Evolutionary conservation across 2,797 vertebrate genomes (phyloP).

Genomic region (Aphelocoma californica): DNA sequence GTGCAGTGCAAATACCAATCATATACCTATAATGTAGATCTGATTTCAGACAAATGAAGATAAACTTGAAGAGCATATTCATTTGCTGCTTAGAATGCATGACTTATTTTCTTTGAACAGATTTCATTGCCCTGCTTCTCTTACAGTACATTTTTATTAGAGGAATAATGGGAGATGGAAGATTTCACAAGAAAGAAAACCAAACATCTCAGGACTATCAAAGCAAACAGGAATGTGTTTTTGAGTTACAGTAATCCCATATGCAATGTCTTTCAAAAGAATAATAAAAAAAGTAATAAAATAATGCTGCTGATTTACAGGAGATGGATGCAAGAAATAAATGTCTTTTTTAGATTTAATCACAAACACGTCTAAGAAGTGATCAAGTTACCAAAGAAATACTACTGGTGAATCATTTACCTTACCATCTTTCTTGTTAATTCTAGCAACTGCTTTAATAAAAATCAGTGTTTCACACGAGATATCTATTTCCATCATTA

Average conservation of each 20-base stretch:
- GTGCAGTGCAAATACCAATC: background rate
- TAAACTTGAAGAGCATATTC: background rate
- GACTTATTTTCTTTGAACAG: background rate
- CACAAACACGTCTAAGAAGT: background rate
- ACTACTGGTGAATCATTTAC: background rate
- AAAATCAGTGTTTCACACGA: background rate
- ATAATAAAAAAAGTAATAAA: background rate
- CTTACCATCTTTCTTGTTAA: background rate
- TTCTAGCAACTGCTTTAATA: background rate
- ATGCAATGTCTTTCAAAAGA: background rate
- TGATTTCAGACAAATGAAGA: background rate
- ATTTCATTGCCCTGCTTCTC: background rate
- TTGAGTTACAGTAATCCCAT: background rate
- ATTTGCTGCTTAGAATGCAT: background rate
- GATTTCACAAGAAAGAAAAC: background rate
- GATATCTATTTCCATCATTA: background rate
- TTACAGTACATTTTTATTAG: background rate
- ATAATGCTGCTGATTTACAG: background rate
- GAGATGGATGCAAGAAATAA: background rate
- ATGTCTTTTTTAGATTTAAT: background rate
- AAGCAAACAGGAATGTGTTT: background rate
- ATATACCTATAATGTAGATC: background rate
- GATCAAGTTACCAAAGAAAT: background rate
- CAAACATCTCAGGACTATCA: background rate
- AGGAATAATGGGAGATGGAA: background rate